These are phyloP conservation scores for Eriocheir sinensis DNA, from an alignment of 1,140 invertebrate species.

Conservation along the genomic window DNA sequence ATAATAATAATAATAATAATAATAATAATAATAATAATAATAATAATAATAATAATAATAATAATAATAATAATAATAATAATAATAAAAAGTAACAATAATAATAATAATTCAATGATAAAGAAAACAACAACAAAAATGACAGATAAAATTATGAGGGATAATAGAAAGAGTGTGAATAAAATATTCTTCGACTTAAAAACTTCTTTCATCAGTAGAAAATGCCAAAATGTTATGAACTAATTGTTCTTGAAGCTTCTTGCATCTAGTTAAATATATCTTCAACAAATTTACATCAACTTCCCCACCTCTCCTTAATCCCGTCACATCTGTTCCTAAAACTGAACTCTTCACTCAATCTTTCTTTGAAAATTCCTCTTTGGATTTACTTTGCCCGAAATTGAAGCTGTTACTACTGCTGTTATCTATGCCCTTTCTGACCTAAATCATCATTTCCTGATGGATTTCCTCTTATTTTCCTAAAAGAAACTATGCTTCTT, in stretches of 20 bases:
- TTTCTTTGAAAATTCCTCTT: too few species aligned
- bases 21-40: conserved; percentile 23
- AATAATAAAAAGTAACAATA: neutral
- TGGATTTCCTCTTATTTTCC: too few species aligned
- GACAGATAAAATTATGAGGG: neutral
- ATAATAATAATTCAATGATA: neutral
- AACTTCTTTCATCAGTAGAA: too few species aligned
- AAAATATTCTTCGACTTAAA: neutral
- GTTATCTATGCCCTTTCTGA: too few species aligned
- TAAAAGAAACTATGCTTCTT: too few species aligned
- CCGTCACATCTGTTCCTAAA: too few species aligned
- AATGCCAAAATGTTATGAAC: neutral
- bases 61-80: conserved; percentile 30
- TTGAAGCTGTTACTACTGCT: too few species aligned
- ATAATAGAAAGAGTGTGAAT: neutral
- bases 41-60: conserved; percentile 23
- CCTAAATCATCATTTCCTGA: too few species aligned
- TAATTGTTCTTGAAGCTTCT: neutral
- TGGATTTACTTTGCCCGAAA: too few species aligned
- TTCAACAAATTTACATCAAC: neutral
- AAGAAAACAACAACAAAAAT: neutral
- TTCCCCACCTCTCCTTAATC: neutral
- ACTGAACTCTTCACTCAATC: neutral
- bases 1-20: neutral
- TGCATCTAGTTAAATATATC: neutral